Conservation (phyloP, 2,888 invertebrate genomes). For the Cactoblastis cactorum region DNA sequence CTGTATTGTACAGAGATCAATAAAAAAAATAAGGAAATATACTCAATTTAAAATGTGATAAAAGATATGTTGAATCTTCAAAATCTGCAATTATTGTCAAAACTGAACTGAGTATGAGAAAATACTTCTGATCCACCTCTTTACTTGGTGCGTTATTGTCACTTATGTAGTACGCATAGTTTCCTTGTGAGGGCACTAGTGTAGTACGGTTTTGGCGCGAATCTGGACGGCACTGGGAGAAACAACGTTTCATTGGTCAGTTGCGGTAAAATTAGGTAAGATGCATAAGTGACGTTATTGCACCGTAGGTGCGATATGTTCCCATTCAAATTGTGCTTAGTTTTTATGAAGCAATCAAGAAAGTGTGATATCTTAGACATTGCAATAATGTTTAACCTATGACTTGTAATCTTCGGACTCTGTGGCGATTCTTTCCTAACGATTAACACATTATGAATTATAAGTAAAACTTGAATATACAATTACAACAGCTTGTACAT, state of each 20-base stretch:
- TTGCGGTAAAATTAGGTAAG: too few relatives aligned
- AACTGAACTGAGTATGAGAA: too few relatives aligned
- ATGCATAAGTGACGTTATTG: too few relatives aligned
- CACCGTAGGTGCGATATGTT: neutral
- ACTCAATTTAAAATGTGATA: neutral
- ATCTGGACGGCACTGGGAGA: too few relatives aligned
- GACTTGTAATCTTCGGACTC: neutral
- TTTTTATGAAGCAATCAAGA: conserved; percentile 8
- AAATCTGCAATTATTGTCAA: too few relatives aligned
- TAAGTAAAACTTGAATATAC: neutral
- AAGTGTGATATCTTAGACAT: neutral
- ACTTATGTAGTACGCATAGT: too few relatives aligned
- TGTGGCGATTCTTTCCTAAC: neutral
- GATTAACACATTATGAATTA: neutral
- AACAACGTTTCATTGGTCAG: too few relatives aligned
- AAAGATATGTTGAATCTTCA: neutral
- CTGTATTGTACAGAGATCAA: neutral
- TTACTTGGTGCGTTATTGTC: too few relatives aligned
- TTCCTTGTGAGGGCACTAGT: too few relatives aligned
- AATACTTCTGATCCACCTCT: too few relatives aligned
- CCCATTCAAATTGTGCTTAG: neutral
- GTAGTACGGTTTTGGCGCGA: too few relatives aligned
- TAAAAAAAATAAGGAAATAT: neutral
- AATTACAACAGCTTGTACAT: too few relatives aligned
- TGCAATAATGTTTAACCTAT: conserved; percentile 1